phyloP scores from a whole-genome alignment of 2,113 vertebrate species.

The Leucosticte australis region DNA sequence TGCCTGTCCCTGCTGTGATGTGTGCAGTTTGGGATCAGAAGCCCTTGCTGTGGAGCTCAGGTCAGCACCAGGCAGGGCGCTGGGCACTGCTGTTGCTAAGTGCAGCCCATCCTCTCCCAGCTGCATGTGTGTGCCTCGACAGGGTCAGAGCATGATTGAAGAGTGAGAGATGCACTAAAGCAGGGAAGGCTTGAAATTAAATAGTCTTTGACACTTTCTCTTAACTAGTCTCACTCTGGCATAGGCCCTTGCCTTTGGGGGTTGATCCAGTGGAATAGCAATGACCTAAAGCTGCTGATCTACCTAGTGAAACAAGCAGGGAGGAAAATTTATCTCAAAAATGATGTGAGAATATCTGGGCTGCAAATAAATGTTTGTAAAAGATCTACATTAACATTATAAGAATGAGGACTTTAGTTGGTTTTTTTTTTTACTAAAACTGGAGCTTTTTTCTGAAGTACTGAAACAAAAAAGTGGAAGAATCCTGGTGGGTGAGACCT shows the following conservation, averaged over 20 bases:
- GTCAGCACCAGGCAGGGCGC: background rate
- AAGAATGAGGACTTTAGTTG: background rate
- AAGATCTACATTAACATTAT: background rate
- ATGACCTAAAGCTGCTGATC: constrained; percentile 23
- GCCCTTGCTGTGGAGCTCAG: background rate
- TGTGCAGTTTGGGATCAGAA: background rate
- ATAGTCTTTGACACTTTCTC: constrained; percentile 49
- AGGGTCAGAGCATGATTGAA: background rate
- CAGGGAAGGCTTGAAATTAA: constrained; percentile 44
- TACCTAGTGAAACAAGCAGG: background rate
- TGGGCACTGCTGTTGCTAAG: background rate
- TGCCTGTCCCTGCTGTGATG: background rate
- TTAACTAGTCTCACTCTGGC: constrained; percentile 24
- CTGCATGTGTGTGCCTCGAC: background rate
- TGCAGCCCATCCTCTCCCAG: background rate
- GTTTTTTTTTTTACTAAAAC: background rate
- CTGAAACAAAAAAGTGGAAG: background rate
- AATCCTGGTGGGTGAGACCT: background rate
- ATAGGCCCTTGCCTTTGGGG: constrained; percentile 15
- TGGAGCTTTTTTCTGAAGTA: background rate
- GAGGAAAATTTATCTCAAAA: background rate
- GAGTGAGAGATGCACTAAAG: constrained; percentile 29
- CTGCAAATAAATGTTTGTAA: background rate
- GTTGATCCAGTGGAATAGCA: constrained; percentile 35
- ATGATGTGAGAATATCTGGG: background rate